Base-by-base conservation (phyloP, 2,888 invertebrate species). In the Dasysyrphus albostriatus region DNA sequence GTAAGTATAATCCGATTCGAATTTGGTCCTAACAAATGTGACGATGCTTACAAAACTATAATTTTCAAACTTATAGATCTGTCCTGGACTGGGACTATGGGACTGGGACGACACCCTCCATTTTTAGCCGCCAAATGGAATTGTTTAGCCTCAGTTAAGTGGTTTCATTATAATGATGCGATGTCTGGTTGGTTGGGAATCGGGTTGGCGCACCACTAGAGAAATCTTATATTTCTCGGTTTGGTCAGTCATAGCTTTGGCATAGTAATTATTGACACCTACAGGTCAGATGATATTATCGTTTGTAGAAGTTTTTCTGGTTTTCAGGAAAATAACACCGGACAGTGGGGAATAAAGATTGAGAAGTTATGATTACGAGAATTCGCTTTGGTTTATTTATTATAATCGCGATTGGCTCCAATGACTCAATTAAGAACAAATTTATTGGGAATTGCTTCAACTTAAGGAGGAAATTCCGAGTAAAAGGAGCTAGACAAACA, bases 91-190 rank as follows among this genome's bases (percentile, higher is more conserved):
- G 1, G 29, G 9, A 8, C 1, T 4, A 5, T 10, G 10, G 2
- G 5, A 8, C 10, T 19, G 0, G 34, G 3, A 12, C 19, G 24
- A 6, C 67, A 16, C 69, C 42, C 12, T 10, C 7, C 59, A 37
- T 37, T 58, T 24, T 24, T 24, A 24, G 39, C 32, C 54, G 10
- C 32, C 73, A 73, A 73, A 70, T 74, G 32, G 56, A 65, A 75
- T 79, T 74, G 56, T 75, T 83, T 75, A 75, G 82, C 69, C 70
- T 12, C 58, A 74, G 85, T 82, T 85, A 82, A 85, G 85, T 82
- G 82, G 77, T 85, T 77, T 78, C 51, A 69, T 82, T 85, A 77
- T 74, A 39, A 74, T 47, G 72, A 72, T 44, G 76, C 54, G 72
- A 72, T 44, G 76, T 70, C 70, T 63, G 65, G 32, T 32, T 61